Conservation (phyloP, 2,797 vertebrate genomes). For the Stomatorhinus walkeri region DNA sequence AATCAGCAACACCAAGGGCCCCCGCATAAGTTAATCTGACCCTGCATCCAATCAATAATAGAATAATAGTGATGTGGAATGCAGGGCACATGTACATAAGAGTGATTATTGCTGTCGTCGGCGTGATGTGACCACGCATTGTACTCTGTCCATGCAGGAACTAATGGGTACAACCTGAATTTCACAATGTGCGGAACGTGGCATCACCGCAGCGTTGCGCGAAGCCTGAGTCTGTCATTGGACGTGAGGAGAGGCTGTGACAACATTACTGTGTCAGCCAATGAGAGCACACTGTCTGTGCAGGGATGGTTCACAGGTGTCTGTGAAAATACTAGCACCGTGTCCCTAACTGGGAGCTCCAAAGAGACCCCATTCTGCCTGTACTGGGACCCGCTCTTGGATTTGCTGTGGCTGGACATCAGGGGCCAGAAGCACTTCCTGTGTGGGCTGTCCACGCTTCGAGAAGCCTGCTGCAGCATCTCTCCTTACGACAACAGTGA, state of each 20-base stretch:
- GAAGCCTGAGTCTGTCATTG: conserved; percentile 40
- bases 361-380: conserved; percentile 46
- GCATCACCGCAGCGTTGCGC: conserved; percentile 27
- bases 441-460: conserved; percentile 37
- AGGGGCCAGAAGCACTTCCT: conserved; percentile 24
- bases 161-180: conserved; percentile 39
- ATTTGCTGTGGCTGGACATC: conserved; percentile 51
- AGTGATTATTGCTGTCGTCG: neutral
- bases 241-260: conserved; percentile 49
- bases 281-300: conserved; percentile 44
- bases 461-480: conserved; percentile 51
- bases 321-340: conserved; percentile 12
- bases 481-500: rapidly evolving
- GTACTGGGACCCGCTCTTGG: conserved; percentile 58
- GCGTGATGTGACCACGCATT: neutral
- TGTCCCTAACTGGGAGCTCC: neutral
- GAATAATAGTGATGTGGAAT: neutral
- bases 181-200: conserved; percentile 56
- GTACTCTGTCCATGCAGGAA: conserved; percentile 33
- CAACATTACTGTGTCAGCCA: conserved; percentile 42
- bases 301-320: conserved; percentile 42
- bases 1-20: neutral
- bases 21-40: neutral
- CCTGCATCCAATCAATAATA: neutral
- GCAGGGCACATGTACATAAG: neutral